Percentiles rank a stretch among this genome's conserved stretches.
These are phyloP conservation scores for Nomada lathburiana DNA, from an alignment of 2,888 invertebrate species.

Conservation along the genomic window DNA sequence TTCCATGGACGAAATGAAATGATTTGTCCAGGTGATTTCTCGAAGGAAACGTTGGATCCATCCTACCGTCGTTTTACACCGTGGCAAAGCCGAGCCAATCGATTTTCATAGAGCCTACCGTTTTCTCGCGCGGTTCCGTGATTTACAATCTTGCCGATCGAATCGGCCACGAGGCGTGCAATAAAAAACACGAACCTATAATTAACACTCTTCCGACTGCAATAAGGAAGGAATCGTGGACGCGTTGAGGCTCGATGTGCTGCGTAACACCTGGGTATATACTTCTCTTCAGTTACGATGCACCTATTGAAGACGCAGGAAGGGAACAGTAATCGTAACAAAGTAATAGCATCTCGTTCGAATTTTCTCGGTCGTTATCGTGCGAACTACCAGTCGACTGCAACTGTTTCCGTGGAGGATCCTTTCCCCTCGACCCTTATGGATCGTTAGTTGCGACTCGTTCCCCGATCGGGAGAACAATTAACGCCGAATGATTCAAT, in stretches of 20 bases:
- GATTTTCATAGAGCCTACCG: constrained; percentile 10
- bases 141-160: constrained; percentile 28
- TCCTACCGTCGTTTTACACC: constrained; percentile 30
- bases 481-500: constrained; percentile 9
- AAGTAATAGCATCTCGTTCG: constrained; percentile 21
- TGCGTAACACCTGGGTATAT: background rate
- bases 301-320: constrained; percentile 8
- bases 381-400: too few species aligned
- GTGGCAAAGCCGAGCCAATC: constrained; percentile 17
- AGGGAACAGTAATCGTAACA: constrained; percentile 8
- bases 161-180: constrained; percentile 8
- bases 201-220: constrained; percentile 43
- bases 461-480: background rate
- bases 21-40: constrained; percentile 43
- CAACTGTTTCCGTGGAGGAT: background rate
- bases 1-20: constrained; percentile 21
- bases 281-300: background rate
- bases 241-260: background rate
- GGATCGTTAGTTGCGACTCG: background rate
- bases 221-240: constrained; percentile 39
- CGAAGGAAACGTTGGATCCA: constrained; percentile 42
- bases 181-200: constrained; percentile 29
- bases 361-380: constrained; percentile 21
- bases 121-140: constrained; percentile 14
- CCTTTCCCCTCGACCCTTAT: background rate